Evolutionary conservation across 1,140 invertebrate genomes (phyloP).

Genomic region (Drosophila parvula): DNA sequence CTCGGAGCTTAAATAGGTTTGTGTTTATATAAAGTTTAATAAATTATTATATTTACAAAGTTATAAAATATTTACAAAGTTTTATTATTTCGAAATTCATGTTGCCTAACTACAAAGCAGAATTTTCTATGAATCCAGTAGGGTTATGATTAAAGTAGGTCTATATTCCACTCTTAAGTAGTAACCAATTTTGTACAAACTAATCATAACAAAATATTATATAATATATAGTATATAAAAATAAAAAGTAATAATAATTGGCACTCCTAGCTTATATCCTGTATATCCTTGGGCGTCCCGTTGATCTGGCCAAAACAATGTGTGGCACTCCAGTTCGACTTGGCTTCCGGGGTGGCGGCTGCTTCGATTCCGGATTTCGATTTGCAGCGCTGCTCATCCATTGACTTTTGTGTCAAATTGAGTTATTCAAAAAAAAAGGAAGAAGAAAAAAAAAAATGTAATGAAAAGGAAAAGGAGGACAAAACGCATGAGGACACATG

Average conservation of each 20-base stretch:
- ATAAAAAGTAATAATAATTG: no score
- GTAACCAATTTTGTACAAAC: neutral
- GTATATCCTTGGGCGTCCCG: conserved; percentile 12
- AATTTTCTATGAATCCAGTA: no score
- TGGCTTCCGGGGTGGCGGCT: conserved; percentile 77
- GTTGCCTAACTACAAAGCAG: no score
- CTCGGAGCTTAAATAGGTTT: no score
- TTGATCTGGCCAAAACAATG: conserved; percentile 33
- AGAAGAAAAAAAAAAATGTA: conserved; percentile 30
- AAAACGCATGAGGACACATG: conserved; percentile 22
- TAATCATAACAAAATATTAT: neutral
- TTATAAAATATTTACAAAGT: no score
- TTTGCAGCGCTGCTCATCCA: conserved; percentile 59
- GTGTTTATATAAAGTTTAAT: no score
- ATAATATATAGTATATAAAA: no score
- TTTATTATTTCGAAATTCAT: no score
- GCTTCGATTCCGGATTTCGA: conserved; percentile 25
- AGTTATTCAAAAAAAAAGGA: conserved; percentile 66
- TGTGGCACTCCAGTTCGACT: conserved; percentile 44
- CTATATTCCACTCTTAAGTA: no score
- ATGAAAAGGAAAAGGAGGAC: conserved; percentile 41
- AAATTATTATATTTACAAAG: no score
- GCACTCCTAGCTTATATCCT: neutral
- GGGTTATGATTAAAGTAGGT: no score
- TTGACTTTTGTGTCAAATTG: conserved; percentile 80